Percentiles rank a stretch among this genome's conserved stretches.
Evolutionary conservation across 2,888 invertebrate genomes (phyloP).

Genomic region (Chloromyia formosa): DNA sequence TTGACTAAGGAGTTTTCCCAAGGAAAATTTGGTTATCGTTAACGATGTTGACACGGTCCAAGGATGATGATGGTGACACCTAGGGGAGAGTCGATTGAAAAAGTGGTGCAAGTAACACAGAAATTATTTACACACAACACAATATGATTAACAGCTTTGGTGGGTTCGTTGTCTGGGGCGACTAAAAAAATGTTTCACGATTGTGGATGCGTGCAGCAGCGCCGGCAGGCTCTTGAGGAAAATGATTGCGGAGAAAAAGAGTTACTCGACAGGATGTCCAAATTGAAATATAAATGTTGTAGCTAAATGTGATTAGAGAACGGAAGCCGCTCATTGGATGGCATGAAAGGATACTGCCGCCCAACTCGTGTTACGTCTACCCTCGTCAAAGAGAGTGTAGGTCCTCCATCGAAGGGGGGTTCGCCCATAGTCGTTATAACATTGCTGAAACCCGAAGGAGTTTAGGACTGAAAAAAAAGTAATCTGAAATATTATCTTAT

Average conservation of each 20-base stretch:
- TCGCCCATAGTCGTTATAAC: background rate
- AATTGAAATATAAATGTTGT: slow-evolving; percentile 42
- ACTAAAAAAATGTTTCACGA: background rate
- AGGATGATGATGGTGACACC: slow-evolving; percentile 6
- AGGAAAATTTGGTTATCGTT: slow-evolving; percentile 24
- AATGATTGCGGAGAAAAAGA: background rate
- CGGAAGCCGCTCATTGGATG: slow-evolving; percentile 7
- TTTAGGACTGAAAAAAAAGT: background rate
- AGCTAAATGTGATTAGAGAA: slow-evolving; percentile 36
- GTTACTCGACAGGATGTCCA: slow-evolving; percentile 7
- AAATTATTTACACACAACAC: slow-evolving; percentile 27
- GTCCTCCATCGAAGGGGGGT: background rate
- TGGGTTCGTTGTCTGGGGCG: too few species aligned
- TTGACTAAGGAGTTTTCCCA: background rate
- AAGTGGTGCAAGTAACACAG: slow-evolving; percentile 22
- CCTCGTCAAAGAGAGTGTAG: slow-evolving; percentile 7
- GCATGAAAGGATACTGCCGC: slow-evolving; percentile 3
- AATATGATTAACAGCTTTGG: slow-evolving; percentile 23
- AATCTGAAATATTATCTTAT: background rate
- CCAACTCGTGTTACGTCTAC: background rate
- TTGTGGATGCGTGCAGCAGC: background rate
- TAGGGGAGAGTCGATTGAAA: slow-evolving; percentile 8
- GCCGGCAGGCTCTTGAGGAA: background rate
- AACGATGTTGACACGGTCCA: slow-evolving; percentile 18
- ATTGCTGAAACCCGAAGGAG: background rate